Base-by-base conservation (phyloP, 92 coral and sea anemone genomes). In the Epizoanthus illoricatus region DNA sequence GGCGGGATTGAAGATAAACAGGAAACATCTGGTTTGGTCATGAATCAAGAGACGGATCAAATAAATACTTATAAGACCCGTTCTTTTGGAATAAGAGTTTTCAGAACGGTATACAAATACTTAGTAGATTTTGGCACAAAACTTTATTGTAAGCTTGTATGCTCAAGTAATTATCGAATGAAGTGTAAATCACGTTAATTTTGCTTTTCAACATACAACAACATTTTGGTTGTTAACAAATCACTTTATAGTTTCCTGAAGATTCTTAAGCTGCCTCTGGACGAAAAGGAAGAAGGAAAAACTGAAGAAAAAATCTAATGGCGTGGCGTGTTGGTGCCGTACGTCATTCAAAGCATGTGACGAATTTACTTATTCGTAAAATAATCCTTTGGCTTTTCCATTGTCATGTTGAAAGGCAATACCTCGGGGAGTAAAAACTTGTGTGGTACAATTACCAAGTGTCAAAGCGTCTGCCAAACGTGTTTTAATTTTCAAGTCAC, bases 281-380 rank as follows among this genome's bases (percentile, higher is more conserved):
- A 12, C 28, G 12, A 65, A 65, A 65, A 13, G 2, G 36, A 28
- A 33, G 45, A 33, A n/a, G 72, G n/a, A 24, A 67, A 15, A 36
- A 43, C 10, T 68, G 73, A 8, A 41, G 9, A 6, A 15, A 17
- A 7, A 16, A 18, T 68, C 42, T 4, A 39, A 68, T 68, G 49
- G 73, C 73, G 73, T 68, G 73, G 59, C 24, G 62, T 23, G 60
- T 43, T 43, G 23, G 24, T 15, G 15, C 3, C 80, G 41, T 59
- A 56, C 39, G 68, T 63, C 63, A 74, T 36, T 74, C 52, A 74
- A 74, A 74, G 19, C 21, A 73, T 58, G 20, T 36, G 67, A 17
- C 45, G 64, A 58, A 58, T 40, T 59, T 45, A 52, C 11, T 52
- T 9, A 12, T 52, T 28, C 20, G 65, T 11, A 75, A 72, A n/a